These are phyloP conservation scores for Tolmerus cingulatus DNA, from an alignment of 2,888 invertebrate genomes.

Conservation along the genomic window DNA sequence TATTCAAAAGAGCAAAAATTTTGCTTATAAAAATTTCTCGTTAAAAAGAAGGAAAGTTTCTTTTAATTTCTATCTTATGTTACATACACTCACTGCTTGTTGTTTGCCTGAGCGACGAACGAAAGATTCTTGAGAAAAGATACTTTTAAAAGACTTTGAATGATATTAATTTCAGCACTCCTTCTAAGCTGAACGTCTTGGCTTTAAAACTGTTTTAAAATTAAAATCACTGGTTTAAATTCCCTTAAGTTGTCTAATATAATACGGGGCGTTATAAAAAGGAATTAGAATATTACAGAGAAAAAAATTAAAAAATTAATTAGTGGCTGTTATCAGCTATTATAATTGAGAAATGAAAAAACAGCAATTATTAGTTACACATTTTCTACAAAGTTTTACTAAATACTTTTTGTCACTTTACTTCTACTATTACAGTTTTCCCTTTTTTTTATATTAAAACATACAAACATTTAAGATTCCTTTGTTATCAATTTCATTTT, in stretches of 20 bases:
- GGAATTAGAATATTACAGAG: neutral
- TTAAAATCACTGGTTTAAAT: neutral
- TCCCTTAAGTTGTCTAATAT: neutral
- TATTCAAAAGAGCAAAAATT: neutral
- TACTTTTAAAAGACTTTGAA: neutral
- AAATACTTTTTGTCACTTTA: slow-evolving; percentile 13
- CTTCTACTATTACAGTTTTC: neutral
- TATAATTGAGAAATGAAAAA: neutral
- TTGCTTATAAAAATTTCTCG: neutral
- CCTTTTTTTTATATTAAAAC: slow-evolving; percentile 22
- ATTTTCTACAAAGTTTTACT: slow-evolving; percentile 6
- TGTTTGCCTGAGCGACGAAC: neutral
- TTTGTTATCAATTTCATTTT: slow-evolving; percentile 12
- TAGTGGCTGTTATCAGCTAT: neutral
- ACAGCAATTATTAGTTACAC: slow-evolving; percentile 8
- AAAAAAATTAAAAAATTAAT: neutral
- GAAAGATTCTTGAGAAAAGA: neutral
- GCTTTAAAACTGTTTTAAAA: neutral
- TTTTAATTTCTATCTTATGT: neutral
- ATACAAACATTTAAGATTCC: slow-evolving; percentile 25
- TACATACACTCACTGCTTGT: neutral
- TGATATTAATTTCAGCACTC: neutral
- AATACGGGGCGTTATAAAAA: neutral
- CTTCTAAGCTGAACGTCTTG: neutral
- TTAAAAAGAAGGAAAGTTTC: neutral